Percentiles rank a stretch among this genome's conserved stretches.
Evolutionary conservation across 2,888 invertebrate species (phyloP).

Genomic region (Andricus curvator): DNA sequence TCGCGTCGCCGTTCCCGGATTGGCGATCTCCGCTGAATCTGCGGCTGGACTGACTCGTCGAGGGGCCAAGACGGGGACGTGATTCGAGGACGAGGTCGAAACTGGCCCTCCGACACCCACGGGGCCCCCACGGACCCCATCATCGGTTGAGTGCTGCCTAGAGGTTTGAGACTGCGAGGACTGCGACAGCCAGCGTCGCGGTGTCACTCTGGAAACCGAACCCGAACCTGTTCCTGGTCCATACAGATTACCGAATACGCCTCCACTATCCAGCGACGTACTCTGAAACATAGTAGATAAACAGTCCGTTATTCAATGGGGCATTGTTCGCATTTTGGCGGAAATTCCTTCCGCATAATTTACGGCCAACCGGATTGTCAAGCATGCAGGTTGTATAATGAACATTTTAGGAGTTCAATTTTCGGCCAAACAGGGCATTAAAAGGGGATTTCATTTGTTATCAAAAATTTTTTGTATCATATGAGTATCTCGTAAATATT

Average conservation of each 20-base stretch:
- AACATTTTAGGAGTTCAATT: neutral
- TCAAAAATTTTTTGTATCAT: too few species aligned
- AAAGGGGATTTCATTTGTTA: too few species aligned
- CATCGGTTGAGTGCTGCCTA: conserved; percentile 70
- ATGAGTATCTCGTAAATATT: too few species aligned
- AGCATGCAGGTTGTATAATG: neutral
- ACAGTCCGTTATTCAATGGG: neutral
- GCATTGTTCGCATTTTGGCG: neutral
- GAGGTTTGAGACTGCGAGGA: conserved; percentile 67
- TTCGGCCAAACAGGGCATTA: too few species aligned
- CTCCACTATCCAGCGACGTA: conserved; percentile 70
- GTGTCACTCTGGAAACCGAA: conserved; percentile 66
- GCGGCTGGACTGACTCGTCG: conserved; percentile 79
- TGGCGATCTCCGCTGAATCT: conserved; percentile 75
- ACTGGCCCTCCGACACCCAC: conserved; percentile 77
- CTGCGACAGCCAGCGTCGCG: conserved; percentile 73
- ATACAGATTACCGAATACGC: conserved; percentile 67
- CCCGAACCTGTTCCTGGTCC: conserved; percentile 76
- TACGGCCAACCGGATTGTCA: neutral
- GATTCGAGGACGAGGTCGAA: conserved; percentile 70
- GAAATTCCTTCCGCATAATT: conserved; percentile 15
- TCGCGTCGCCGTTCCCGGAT: conserved; percentile 63
- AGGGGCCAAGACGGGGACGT: conserved; percentile 70
- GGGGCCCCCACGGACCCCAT: conserved; percentile 67
- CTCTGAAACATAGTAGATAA: conserved; percentile 63